phyloP scores from a whole-genome alignment of 1,140 invertebrate genomes.

The Pseudobourletiella spinata region DNA sequence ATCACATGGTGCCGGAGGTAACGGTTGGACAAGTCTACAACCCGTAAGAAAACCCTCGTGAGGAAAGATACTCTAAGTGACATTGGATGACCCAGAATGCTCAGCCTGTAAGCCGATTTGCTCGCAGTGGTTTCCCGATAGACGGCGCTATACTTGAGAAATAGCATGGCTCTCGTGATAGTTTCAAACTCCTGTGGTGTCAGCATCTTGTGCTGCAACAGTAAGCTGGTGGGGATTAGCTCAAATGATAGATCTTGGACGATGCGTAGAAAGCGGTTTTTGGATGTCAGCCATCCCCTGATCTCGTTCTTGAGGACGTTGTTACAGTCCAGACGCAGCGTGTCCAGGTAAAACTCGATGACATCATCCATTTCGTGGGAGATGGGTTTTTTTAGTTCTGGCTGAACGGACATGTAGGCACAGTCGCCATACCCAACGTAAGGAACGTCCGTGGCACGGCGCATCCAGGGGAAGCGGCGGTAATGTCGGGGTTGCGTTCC shows the following conservation, averaged over 20 bases:
- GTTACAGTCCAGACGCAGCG: conserved; percentile 16
- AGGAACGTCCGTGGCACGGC: neutral
- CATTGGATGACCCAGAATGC: neutral
- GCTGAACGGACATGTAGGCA: neutral
- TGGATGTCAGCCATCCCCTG: conserved; percentile 21
- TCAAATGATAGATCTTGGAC: conserved; percentile 16
- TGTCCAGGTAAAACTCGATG: conserved; percentile 17
- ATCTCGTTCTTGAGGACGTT: conserved; percentile 1
- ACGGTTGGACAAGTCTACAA: neutral
- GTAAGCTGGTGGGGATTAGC: neutral
- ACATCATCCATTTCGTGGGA: conserved; percentile 26
- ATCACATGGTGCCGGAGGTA: conserved; percentile 18
- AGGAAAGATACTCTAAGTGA: neutral
- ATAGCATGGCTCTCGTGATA: neutral
- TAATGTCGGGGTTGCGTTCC: neutral
- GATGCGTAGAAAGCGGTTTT: conserved; percentile 9
- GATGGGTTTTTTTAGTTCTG: neutral
- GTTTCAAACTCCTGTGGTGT: conserved; percentile 7
- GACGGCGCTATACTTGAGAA: conserved; percentile 2
- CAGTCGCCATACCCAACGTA: conserved; percentile 23
- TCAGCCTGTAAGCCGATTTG: neutral
- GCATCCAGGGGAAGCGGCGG: neutral
- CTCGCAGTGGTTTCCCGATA: neutral
- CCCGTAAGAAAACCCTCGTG: conserved; percentile 3
- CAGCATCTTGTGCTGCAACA: conserved; percentile 7